Evolutionary conservation across 1,140 invertebrate species (phyloP).

Genomic region (Halictus rubicundus): DNA sequence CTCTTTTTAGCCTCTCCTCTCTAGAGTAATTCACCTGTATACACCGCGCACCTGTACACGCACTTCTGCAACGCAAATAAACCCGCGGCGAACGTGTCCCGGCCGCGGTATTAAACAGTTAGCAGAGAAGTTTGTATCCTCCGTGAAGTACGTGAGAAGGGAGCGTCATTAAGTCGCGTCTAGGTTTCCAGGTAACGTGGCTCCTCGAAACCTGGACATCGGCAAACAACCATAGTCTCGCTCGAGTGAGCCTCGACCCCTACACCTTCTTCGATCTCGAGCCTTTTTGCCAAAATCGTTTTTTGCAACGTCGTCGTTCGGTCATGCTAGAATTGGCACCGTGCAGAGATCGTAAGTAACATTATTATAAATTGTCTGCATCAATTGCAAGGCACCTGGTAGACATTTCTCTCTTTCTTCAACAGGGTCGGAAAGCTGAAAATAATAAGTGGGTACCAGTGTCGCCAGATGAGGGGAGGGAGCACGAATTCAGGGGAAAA

Average conservation of each 20-base stretch:
- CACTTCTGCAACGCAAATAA: slow-evolving; percentile 47
- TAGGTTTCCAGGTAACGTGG: slow-evolving; percentile 43
- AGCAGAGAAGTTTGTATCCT: slow-evolving; percentile 40
- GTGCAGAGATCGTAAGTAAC: too few relatives aligned
- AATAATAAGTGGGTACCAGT: too few relatives aligned
- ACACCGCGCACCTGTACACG: slow-evolving; percentile 33
- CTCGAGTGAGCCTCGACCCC: background rate
- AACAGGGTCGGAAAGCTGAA: too few relatives aligned
- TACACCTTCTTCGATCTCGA: too few relatives aligned
- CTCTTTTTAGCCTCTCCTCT: background rate
- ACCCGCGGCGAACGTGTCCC: slow-evolving; percentile 35
- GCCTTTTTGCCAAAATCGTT: too few relatives aligned
- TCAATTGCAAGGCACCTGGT: too few relatives aligned
- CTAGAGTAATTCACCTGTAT: slow-evolving; percentile 39
- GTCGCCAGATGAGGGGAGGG: too few relatives aligned
- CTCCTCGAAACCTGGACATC: slow-evolving; percentile 9
- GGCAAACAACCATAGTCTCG: background rate
- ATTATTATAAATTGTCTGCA: too few relatives aligned
- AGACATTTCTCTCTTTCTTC: too few relatives aligned
- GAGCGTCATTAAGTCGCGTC: slow-evolving; percentile 28
- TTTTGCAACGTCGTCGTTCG: too few relatives aligned
- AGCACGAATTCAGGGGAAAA: too few relatives aligned
- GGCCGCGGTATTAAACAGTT: slow-evolving; percentile 42
- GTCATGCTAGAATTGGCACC: too few relatives aligned
- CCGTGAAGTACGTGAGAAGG: slow-evolving; percentile 34